Base-by-base conservation (phyloP, 1,140 invertebrate genomes). In the Piezodorus guildinii region DNA sequence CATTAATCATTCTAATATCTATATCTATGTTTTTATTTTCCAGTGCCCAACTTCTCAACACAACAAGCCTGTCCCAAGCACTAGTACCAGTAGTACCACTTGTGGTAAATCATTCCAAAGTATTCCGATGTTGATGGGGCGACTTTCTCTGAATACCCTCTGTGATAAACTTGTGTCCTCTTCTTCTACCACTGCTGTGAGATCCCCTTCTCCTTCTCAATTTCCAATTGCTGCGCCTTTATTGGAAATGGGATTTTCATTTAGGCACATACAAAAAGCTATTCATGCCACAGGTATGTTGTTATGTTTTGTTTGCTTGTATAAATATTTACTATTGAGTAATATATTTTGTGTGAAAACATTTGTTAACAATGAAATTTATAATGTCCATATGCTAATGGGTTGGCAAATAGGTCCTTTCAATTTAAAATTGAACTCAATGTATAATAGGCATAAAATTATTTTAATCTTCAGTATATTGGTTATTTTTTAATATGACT, bases 231-330 rank as follows among this genome's bases (percentile, higher is more conserved):
- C 77, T 3, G 72, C 74, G n/a, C 80, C 80, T 59, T 71, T 84
- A 25, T 70, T 83, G 51, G 82, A 84, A 71, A 84, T 85, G 83
- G 83, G 83, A 60, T 85, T 85, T 71, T 74, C 77, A 9, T 66
- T 81, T 16, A 72, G 75, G 56, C 82, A 83, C 64, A 82, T 85
- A 64, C 74, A 79, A 62, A 78, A 77, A 69, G 83, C 83, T 8
- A 75, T 84, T 44, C 67, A 71, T 60, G 80, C 81, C 56, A 80
- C 79, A 64, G 79, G 80, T 75, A 65, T 59, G 58, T 45, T 25
- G 10, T 23, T 51, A 17, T 34, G 10, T 60, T 25, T 15, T 14
- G 30, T 30, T 30, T 5, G 30, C 30, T 30, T 30, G 3, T 30
- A 30, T 9, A 30, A 30, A 30, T 30, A 30, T 30, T 30, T 30